Evolutionary conservation across 2,888 invertebrate genomes (phyloP).

Genomic region (Ctena decussata): DNA sequence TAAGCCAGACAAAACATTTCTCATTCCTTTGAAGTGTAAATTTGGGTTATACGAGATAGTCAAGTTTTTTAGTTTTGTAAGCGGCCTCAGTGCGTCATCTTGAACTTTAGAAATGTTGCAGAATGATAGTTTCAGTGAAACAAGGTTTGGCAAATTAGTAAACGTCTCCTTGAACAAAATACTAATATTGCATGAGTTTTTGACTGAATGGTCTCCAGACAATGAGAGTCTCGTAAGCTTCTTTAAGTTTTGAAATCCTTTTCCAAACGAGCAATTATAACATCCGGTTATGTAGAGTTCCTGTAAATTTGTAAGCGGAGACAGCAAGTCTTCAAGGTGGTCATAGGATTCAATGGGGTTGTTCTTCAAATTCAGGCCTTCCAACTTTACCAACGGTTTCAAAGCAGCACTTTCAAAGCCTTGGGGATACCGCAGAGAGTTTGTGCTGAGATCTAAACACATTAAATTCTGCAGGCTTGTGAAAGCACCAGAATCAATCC

Average conservation of each 20-base stretch:
- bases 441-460: conserved; percentile 28
- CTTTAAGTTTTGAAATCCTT: conserved; percentile 16
- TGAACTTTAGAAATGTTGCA: conserved; percentile 35
- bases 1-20: conserved; percentile 35
- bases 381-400: not conserved
- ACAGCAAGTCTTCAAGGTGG: not conserved
- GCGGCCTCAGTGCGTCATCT: not conserved
- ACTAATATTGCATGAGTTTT: not conserved
- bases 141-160: conserved; percentile 11
- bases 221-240: conserved; percentile 24
- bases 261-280: conserved; percentile 19
- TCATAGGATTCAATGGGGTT: conserved; percentile 22
- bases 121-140: conserved; percentile 9
- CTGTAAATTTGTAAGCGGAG: not conserved
- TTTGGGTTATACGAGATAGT: conserved; percentile 53
- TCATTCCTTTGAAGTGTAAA: conserved; percentile 46
- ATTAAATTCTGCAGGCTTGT: not conserved
- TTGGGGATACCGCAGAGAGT: not conserved
- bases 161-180: conserved; percentile 25
- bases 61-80: conserved; percentile 25
- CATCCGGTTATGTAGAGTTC: not conserved
- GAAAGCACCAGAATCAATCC: conserved; percentile 21
- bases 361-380: conserved; percentile 19
- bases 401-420: conserved; percentile 29
- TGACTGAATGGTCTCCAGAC: not conserved